phyloP scores from a whole-genome alignment of 2,888 invertebrate species.

The Drosophila anceps region DNA sequence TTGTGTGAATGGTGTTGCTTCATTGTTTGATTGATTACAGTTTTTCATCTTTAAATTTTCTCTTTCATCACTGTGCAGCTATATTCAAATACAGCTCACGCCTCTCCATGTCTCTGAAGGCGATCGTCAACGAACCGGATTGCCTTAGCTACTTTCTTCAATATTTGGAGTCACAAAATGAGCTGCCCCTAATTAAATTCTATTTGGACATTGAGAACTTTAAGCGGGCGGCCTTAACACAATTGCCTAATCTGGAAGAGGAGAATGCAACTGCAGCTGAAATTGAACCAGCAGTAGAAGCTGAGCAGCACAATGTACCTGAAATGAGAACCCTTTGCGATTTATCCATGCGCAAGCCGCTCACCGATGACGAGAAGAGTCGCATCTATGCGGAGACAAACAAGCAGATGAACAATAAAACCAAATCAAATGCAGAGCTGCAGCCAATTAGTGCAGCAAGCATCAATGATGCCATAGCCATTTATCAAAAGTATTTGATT shows the following conservation, averaged over 20 bases:
- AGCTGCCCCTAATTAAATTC: conserved; percentile 89
- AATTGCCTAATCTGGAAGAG: conserved; percentile 37
- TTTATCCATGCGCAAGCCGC: conserved; percentile 84
- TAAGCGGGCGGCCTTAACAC: conserved; percentile 84
- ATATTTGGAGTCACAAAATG: conserved; percentile 92
- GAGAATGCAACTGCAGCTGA: conserved; percentile 4
- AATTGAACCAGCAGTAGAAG: background rate
- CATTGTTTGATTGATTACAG: conserved; percentile 22
- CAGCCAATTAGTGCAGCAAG: conserved; percentile 68
- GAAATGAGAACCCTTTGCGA: conserved; percentile 83
- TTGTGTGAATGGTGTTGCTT: conserved; percentile 2
- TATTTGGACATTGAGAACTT: conserved; percentile 92
- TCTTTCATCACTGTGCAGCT: conserved; percentile 59
- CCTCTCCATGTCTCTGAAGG: conserved; percentile 90
- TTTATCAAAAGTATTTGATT: conserved; percentile 85
- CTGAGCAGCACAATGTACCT: conserved; percentile 81
- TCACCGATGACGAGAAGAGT: conserved; percentile 85
- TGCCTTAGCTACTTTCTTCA: conserved; percentile 94
- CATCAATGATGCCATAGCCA: conserved; percentile 84
- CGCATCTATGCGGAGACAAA: conserved; percentile 84
- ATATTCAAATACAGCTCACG: conserved; percentile 85
- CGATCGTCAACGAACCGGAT: conserved; percentile 92
- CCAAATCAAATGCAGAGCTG: conserved; percentile 47
- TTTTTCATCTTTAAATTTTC: no score
- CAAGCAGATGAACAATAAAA: conserved; percentile 69